A percentile compares a stretch with the other conserved stretches of the same genome.
Evolutionary conservation across 1,140 invertebrate genomes (phyloP).

Genomic region (Eurosta solidaginis): DNA sequence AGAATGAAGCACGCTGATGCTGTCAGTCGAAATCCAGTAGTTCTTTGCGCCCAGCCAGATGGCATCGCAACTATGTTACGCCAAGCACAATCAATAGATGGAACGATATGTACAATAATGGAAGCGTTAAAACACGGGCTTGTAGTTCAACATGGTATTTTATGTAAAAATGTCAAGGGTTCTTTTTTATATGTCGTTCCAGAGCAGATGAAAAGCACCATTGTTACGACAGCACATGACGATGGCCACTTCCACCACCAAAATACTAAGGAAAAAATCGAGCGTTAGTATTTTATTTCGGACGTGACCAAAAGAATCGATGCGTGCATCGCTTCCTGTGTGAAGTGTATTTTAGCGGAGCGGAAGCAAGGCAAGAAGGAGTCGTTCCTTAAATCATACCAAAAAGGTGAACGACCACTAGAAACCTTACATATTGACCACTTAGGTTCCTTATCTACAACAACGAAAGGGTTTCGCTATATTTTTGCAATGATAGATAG

Average conservation of each 20-base stretch:
- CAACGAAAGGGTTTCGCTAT: too few species aligned
- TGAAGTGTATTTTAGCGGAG: too few species aligned
- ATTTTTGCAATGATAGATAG: too few species aligned
- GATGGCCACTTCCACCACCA: not conserved
- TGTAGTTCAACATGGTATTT: not conserved
- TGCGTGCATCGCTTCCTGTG: too few species aligned
- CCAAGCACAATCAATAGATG: not conserved
- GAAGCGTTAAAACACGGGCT: not conserved
- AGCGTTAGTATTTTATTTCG: too few species aligned
- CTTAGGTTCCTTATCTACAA: too few species aligned
- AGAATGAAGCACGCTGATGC: constrained; percentile 46
- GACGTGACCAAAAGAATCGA: too few species aligned
- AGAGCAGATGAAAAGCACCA: not conserved
- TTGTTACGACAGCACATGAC: not conserved
- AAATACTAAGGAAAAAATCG: too few species aligned
- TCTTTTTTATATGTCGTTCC: not conserved
- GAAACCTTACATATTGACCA: too few species aligned
- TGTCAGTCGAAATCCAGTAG: constrained; percentile 39
- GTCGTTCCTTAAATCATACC: too few species aligned
- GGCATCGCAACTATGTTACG: not conserved
- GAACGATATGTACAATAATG: not conserved
- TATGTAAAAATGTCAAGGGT: not conserved
- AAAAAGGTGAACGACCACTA: too few species aligned
- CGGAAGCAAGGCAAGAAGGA: too few species aligned
- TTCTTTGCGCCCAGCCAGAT: not conserved